These are phyloP conservation scores for Dicaeum eximium DNA, from an alignment of 2,113 vertebrate genomes.

Conservation along the genomic window DNA sequence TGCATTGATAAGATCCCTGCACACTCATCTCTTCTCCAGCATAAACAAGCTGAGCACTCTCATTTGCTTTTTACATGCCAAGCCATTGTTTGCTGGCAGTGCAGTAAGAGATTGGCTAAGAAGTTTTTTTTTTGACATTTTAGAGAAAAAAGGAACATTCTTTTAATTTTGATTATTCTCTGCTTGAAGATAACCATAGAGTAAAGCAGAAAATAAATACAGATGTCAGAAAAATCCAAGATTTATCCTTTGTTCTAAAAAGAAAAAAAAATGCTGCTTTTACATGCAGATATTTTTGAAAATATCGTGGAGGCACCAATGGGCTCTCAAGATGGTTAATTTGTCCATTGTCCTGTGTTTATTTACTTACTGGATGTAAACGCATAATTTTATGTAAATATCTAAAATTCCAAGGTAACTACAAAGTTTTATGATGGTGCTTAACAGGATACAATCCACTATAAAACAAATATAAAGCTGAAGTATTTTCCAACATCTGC, in stretches of 20 bases:
- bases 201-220: not conserved
- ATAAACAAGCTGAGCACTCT: not conserved
- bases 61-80: rapidly evolving
- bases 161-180: not conserved
- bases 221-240: not conserved
- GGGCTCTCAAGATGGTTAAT: not conserved
- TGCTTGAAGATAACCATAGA: not conserved
- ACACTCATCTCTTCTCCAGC: not conserved
- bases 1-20: no score
- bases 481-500: not conserved
- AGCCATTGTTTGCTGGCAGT: not conserved
- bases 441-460: not conserved
- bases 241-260: not conserved
- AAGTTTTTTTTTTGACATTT: not conserved
- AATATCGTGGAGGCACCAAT: not conserved
- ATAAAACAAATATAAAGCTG: not conserved
- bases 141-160: not conserved
- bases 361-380: not conserved
- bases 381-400: not conserved
- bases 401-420: not conserved
- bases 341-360: not conserved
- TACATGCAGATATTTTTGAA: not conserved
- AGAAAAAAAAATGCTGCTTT: not conserved
- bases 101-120: not conserved
- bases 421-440: not conserved